Base-by-base conservation (phyloP, 2,113 vertebrate genomes). In the Mesembrinibis cayennensis region DNA sequence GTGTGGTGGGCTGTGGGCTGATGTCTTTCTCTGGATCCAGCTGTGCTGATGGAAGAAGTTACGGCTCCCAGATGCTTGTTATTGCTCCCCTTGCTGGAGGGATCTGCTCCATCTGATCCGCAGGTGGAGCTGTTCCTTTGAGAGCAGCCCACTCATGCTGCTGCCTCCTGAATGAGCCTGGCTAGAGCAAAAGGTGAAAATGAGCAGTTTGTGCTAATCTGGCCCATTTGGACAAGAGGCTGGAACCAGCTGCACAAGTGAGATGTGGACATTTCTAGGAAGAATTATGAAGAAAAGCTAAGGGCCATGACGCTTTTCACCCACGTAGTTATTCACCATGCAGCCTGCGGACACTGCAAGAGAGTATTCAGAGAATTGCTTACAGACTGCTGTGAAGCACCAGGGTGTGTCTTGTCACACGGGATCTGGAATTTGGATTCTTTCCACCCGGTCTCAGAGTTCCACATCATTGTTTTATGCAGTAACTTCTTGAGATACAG, bases 61-160 rank as follows among this genome's bases (percentile, higher is more conserved):
- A 5, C 29, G 44, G 55, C 61, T 87, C 21, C 27, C 58, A 21
- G 53, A 7, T 73, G 77, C 16, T 73, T 49, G 21, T 61, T 62
- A 2, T 10, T 63, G 62, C 77, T 81, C 5, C 16, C 21, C 56
- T 74, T 74, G 61, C 44, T 40, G 10, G 87, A 45, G 70, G 73
- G 40, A n/a, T 74, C 45, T 70, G 62, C 83, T 78, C 50, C 32
- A 1, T 81, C 59, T 55, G 83, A 87, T 71, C 65, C 3, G 10
- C 73, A 91, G 93, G 89, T 65, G 61, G 70, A 93, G 84, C 81
- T 79, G 38, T 65, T 83, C 82, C 21, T 32, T 22, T 1, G 20
- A 66, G 52, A 2, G 25, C n/a, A 5, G 23, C 0, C 0, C 6
- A 0, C 13, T 29, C 65, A 25, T 0, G 1, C 13, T 15, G n/a